Evolutionary conservation across 2,113 vertebrate genomes (phyloP).

Genomic region (Polyodon spathula): DNA sequence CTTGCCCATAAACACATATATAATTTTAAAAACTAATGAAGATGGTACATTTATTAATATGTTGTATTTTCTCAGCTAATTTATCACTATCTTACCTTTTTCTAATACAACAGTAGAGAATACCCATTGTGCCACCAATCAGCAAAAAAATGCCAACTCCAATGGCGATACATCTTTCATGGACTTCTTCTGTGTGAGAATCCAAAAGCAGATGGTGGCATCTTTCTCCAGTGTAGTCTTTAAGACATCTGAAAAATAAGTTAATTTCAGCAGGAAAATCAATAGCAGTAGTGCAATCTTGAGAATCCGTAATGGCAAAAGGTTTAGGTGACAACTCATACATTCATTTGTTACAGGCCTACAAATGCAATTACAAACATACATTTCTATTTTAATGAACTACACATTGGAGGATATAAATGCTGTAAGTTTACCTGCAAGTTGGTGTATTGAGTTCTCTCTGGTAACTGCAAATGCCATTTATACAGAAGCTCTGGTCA

Average conservation of each 20-base stretch:
- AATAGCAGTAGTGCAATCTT: too few relatives aligned
- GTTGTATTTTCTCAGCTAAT: too few relatives aligned
- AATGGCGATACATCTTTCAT: constrained; percentile 39
- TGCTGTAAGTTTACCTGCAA: constrained; percentile 38
- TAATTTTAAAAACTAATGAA: too few relatives aligned
- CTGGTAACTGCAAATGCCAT: constrained; percentile 45
- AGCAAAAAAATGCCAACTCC: constrained; percentile 33
- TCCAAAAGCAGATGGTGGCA: constrained; percentile 20
- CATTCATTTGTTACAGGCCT: too few relatives aligned
- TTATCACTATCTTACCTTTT: constrained; percentile 32
- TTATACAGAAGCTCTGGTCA: constrained; percentile 34
- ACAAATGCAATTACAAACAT: too few relatives aligned
- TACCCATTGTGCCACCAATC: constrained; percentile 18
- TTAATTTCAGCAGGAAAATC: too few relatives aligned
- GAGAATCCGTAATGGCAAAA: too few relatives aligned
- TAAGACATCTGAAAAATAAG: constrained; percentile 37
- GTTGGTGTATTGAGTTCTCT: constrained; percentile 34
- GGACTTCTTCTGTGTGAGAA: fast-evolving
- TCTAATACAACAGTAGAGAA: constrained; percentile 23
- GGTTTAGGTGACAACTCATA: too few relatives aligned
- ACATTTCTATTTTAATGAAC: too few relatives aligned
- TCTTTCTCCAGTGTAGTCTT: constrained; percentile 26
- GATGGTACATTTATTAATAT: too few relatives aligned
- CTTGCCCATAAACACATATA: too few relatives aligned
- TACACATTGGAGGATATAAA: too few relatives aligned